These are phyloP conservation scores for Drosophila auraria DNA, from an alignment of 1,140 invertebrate species.

Conservation along the genomic window DNA sequence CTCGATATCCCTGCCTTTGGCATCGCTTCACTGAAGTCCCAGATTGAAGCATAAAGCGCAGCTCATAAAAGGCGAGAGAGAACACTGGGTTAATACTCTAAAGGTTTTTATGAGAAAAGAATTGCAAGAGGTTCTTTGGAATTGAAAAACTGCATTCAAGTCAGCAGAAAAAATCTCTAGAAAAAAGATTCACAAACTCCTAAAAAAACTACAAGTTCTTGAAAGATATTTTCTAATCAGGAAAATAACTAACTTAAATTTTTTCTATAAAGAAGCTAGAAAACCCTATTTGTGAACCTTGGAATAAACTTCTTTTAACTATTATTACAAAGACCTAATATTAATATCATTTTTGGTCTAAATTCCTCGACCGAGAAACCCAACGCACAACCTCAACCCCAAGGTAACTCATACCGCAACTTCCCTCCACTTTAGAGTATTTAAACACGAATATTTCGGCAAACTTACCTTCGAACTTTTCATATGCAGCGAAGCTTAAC, in stretches of 20 bases:
- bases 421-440: constrained; percentile 20
- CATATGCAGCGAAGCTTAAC: constrained; percentile 92
- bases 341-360: too few relatives aligned
- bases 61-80: constrained; percentile 13
- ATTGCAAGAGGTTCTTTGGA: too few relatives aligned
- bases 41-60: constrained; percentile 44
- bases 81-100: constrained; percentile 25
- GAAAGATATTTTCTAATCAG: too few relatives aligned
- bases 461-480: constrained; percentile 94
- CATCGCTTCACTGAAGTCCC: constrained; percentile 49
- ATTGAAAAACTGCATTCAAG: constrained; percentile 8
- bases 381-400: not conserved
- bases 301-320: too few relatives aligned
- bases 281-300: too few relatives aligned
- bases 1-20: constrained; percentile 31
- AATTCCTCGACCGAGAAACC: not conserved
- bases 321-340: too few relatives aligned
- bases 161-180: not conserved
- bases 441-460: constrained; percentile 44
- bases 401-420: not conserved
- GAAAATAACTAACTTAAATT: too few relatives aligned
- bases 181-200: too few relatives aligned
- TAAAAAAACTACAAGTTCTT: too few relatives aligned
- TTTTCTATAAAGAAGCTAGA: too few relatives aligned
- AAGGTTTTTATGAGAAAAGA: constrained; percentile 1